phyloP scores from a whole-genome alignment of 2,113 vertebrate genomes.

The Anguilla japonica region DNA sequence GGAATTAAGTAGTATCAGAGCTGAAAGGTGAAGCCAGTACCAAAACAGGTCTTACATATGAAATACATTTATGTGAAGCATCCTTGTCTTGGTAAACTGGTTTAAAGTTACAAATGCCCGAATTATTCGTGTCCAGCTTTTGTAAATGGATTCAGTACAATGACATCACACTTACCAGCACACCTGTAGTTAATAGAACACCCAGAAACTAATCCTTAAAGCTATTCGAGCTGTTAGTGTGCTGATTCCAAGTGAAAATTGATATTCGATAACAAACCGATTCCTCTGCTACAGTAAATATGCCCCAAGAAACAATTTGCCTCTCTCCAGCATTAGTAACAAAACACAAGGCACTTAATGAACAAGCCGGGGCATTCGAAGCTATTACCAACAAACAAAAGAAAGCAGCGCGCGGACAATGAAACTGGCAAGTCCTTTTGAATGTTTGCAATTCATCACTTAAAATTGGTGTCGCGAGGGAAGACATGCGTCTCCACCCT shows the following conservation, averaged over 20 bases:
- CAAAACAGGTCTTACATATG: neutral
- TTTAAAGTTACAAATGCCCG: neutral
- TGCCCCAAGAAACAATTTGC: neutral
- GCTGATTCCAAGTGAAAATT: neutral
- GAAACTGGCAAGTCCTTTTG: neutral
- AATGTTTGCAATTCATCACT: slow-evolving; percentile 14
- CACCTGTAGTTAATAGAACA: neutral
- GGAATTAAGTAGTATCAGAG: neutral
- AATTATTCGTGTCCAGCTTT: neutral
- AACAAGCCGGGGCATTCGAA: slow-evolving; percentile 4
- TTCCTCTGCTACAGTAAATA: neutral
- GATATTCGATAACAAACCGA: neutral
- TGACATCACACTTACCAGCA: neutral
- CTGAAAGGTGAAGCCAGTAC: neutral
- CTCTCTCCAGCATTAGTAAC: neutral
- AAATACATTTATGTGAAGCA: neutral
- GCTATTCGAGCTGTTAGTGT: neutral
- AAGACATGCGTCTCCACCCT: slow-evolving; percentile 29
- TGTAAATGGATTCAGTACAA: neutral
- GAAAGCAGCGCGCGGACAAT: slow-evolving; percentile 18
- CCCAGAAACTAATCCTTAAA: neutral
- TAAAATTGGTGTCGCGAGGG: neutral
- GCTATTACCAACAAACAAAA: slow-evolving; percentile 19
- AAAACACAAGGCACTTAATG: neutral
- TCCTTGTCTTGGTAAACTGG: neutral